Base-by-base conservation (phyloP, 2,113 vertebrate genomes). In the Suncus etruscus region DNA sequence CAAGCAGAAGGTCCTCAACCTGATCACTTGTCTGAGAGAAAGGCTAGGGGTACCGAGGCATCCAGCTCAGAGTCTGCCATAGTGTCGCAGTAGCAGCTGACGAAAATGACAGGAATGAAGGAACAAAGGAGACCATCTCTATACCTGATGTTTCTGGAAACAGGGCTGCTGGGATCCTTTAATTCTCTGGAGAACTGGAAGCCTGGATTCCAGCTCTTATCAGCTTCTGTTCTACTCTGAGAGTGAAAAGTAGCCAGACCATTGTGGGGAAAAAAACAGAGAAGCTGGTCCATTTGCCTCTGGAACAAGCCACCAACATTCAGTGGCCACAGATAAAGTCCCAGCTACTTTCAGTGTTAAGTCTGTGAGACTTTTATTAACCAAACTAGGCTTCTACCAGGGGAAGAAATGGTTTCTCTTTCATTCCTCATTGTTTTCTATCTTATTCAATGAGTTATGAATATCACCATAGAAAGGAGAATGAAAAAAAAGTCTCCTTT, bases 401-500 rank as follows among this genome's bases (percentile, higher is more conserved):
- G 54, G 47, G 68, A 74, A 83, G 27, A 72, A 68, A 80, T 3
- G 66, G 63, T 76, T 69, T 39, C 61, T 83, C 10, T 29, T 83
- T 83, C 83, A 47, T n/a, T 78, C 51, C 27, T 89, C 61, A 63
- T 65, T 86, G 74, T 83, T 70, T 51, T 79, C 58, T 61, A 61
- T 61, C 58, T 20, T 22, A 20, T 88, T 87, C 58, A 65, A 95
- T 90, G 74, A 89, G 91, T 81, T 88, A n/a, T 89, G 72, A 77
- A 65, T 86, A 48, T 73, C 80, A 47, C n/a, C 77, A 0, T 80
- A 14, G 6, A 92, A 90, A n/a, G 58, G 18, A 20, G 79, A 88
- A 88, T 73, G 75, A 80, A 83, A 88, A 11, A 61, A 92, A 83
- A 63, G 14, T 86, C 69, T 76, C 50, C n/a, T 87, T 39, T 16